phyloP scores from a whole-genome alignment of 2,113 vertebrate species.

The Anseranas semipalmata region DNA sequence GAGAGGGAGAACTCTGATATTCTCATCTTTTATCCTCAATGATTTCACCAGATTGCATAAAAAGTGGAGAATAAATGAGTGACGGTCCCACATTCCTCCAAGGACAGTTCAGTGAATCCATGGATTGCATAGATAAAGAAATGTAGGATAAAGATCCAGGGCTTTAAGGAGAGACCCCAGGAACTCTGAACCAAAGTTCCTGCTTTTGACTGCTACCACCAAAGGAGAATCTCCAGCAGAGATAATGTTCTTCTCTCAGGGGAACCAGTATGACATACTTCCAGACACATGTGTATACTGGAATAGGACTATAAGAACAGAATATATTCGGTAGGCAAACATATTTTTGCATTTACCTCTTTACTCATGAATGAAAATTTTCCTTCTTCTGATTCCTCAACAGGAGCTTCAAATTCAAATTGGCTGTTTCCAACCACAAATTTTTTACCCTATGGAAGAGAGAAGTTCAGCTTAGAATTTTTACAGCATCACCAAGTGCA shows the following conservation, averaged over 20 bases:
- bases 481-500: background rate
- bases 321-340: background rate
- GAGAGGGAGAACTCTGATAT: background rate
- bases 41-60: background rate
- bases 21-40: background rate
- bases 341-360: conserved; percentile 64
- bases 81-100: background rate
- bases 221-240: background rate
- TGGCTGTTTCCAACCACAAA: conserved; percentile 72
- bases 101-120: background rate
- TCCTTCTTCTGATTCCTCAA: conserved; percentile 35
- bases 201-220: background rate
- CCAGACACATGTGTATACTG: background rate
- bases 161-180: background rate
- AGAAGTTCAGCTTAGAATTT: conserved; percentile 38
- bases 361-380: conserved; percentile 72
- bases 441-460: conserved; percentile 36
- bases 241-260: background rate
- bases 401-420: conserved; percentile 64
- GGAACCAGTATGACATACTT: background rate
- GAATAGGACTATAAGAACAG: background rate
- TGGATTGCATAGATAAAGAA: background rate
- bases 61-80: background rate
- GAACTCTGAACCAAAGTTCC: background rate
- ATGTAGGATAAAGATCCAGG: background rate